Evolutionary conservation across 2,113 vertebrate genomes (phyloP), one percentile per base, ranked within the genome.

Genomic region (Dicaeum eximium): DNA sequence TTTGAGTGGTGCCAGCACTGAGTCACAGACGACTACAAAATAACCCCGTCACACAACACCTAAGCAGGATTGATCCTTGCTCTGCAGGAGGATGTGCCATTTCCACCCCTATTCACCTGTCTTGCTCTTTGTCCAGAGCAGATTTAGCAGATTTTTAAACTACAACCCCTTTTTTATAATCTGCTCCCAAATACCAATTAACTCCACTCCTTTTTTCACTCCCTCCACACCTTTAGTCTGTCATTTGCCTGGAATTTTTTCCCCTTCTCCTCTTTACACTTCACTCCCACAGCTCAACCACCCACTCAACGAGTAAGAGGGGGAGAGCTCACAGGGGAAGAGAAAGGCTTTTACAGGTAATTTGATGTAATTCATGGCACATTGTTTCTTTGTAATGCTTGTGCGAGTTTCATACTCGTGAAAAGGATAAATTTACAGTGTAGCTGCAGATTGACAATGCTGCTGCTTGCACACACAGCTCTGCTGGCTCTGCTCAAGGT

Each of bases 301-400:
- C 95, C 91, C 78, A 96, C 90, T 94, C 93, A 24, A 65, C 4
- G 10, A 95, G 64, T 51, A 81, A 91, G 89, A 92, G 85, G 83
- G 87, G 89, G 90, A 95, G 90, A 88, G 79, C 83, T 82, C 4
- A 2, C 65, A 88, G 64, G 94, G 94, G 93, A 78, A 91, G 93
- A 93, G 81, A 96, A 89, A 95, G 86, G 86, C 94, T 96, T 96
- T 96, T 92, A 95, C 94, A 94, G 93, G 94, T 97, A 97, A 97
- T 96, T 96, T 86, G 86, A 91, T 92, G 91, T 95, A 97, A 96
- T 97, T 93, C 79, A 28, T 6, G 65, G 86, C 73, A 66, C 57
- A 93, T 45, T 90, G 86, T 93, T 96, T 81, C 80, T 93, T 90
- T 93, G 75, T 67, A 81, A 91, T 61, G 71, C 80, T 81, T 70